Evolutionary conservation across 2,797 vertebrate species (phyloP), one percentile per base, ranked within the genome.

Genomic region (Melanotaenia parkinsoni): DNA sequence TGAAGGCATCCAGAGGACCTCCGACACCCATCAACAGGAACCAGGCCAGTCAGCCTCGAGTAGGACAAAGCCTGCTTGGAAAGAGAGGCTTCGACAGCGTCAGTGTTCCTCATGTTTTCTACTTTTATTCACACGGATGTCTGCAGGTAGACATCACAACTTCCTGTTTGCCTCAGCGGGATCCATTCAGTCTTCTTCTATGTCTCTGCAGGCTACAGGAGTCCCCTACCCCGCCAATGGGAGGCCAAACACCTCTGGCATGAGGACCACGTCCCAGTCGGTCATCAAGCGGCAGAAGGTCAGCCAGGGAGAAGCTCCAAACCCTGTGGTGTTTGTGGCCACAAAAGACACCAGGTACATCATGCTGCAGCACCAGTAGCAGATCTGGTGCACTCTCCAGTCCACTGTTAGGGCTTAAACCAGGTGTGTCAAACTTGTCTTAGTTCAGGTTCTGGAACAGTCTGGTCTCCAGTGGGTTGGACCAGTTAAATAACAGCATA

Each of bases 11-110:
- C 22, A 93, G 96, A 58, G 96, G 97, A 69, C 95, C 96, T 60
- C 97, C 97, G 1, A 97, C 97, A 0, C 97, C 97, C 7, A 98
- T 98, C 92, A 98, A 98, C 89, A 94, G 97, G 74, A 98, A 98
- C 91, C 97, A 97, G 91, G 94, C 94, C 89, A 97, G 93, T 85
- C 96, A 96, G 88, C 96, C 96, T 30, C 91, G 97, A 22, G 95
- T 93, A 11, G 91, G 95, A 64, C 94, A 94, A 0, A 94, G 94
- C 83, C 92, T 98, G 43, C 93, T 96, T 89, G 94, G 96, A 84
- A 98, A 98, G 82, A 93, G 96, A 78, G 94, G 95, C 79, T 97
- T 95, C 12, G 97, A 97, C 63, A 94, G 91, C 62, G 96, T 96
- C 56, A 95, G 96, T 93, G 69, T 35, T 28, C 4, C 64, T 8